Percentiles rank a stretch among this genome's conserved stretches.
Evolutionary conservation across 2,888 invertebrate genomes (phyloP).

Genomic region (Panzeria rudis): DNA sequence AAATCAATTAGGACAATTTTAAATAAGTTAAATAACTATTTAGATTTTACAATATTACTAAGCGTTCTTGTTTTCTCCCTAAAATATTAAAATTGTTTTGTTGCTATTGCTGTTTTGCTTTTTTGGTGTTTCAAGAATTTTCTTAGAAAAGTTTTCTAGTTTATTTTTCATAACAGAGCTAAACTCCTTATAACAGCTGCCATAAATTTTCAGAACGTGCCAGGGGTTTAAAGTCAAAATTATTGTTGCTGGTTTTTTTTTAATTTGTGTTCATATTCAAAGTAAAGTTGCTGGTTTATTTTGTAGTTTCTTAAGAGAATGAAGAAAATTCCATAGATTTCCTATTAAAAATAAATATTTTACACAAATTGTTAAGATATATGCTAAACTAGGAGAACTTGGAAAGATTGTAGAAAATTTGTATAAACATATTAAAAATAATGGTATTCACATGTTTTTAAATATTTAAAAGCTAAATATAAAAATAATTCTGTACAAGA

Average conservation of each 20-base stretch:
- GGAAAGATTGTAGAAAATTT: not conserved
- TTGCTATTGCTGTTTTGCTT: not conserved
- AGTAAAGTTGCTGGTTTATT: conserved; percentile 26
- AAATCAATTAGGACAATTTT: conserved; percentile 43
- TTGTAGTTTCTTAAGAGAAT: conserved; percentile 5
- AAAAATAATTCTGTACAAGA: too few species aligned
- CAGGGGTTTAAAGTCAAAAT: conserved; percentile 32
- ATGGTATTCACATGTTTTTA: not conserved
- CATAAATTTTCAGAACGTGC: conserved; percentile 56
- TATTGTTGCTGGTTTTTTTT: conserved; percentile 17
- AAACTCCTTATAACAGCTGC: conserved; percentile 49
- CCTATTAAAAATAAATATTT: not conserved
- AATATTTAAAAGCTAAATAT: not conserved
- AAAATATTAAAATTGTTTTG: not conserved
- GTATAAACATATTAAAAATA: not conserved
- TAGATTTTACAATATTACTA: conserved; percentile 1
- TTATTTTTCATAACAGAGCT: conserved; percentile 43
- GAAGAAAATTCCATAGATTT: conserved; percentile 1
- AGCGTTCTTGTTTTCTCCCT: not conserved
- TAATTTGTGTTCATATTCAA: conserved; percentile 7
- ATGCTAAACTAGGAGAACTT: not conserved
- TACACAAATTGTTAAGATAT: not conserved
- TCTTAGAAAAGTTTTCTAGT: conserved; percentile 8
- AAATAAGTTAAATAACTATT: conserved; percentile 1
- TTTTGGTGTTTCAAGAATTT: not conserved